These are phyloP conservation scores for Sinocyclocheilus rhinocerous DNA, from an alignment of 2,113 vertebrate genomes.

Conservation along the genomic window DNA sequence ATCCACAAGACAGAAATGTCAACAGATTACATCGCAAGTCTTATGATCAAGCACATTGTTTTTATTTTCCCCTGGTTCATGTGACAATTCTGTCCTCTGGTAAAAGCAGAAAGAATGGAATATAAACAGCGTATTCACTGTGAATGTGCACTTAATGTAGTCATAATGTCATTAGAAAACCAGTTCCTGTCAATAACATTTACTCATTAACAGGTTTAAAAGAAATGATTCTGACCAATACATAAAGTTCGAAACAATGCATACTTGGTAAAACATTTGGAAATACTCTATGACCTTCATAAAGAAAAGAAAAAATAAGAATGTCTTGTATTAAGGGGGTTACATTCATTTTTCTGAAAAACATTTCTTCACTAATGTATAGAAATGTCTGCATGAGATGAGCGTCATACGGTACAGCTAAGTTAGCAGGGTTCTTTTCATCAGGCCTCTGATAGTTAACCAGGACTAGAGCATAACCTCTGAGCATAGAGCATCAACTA, in stretches of 20 bases:
- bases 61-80: conserved; percentile 39
- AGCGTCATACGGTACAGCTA: background rate
- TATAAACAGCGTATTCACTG: background rate
- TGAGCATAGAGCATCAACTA: conserved; percentile 21
- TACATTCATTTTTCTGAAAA: background rate
- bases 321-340: background rate
- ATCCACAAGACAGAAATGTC: conserved; percentile 32
- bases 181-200: conserved; percentile 29
- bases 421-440: background rate
- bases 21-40: conserved; percentile 31
- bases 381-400: background rate
- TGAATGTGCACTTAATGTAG: conserved; percentile 26
- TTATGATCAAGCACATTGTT: conserved; percentile 35
- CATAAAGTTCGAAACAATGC: conserved; percentile 1
- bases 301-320: background rate
- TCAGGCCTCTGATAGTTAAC: conserved; percentile 46
- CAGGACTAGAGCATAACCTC: background rate
- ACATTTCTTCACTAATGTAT: background rate
- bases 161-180: conserved; percentile 27
- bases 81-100: conserved; percentile 33
- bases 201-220: conserved; percentile 41
- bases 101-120: background rate
- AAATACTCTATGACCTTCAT: conserved; percentile 34
- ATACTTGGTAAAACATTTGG: conserved; percentile 15
- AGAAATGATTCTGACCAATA: conserved; percentile 36